Conservation (phyloP, 2,113 vertebrate species). For the Hemiscyllium ocellatum region DNA sequence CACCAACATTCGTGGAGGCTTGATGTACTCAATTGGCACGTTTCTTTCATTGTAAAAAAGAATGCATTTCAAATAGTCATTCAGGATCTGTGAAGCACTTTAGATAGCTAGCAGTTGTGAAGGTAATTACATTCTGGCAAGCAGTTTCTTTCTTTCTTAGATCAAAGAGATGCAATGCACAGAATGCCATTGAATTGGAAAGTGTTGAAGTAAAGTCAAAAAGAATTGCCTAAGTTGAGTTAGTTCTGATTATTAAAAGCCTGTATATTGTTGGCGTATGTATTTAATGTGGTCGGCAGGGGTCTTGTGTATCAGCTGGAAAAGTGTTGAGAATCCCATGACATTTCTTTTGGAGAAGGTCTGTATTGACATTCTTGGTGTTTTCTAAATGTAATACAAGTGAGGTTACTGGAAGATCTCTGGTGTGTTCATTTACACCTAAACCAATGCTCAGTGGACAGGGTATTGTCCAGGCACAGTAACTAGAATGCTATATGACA, state of each 20-base stretch:
- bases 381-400: too few species aligned
- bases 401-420: too few species aligned
- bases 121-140: background rate
- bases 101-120: background rate
- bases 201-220: background rate
- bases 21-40: background rate
- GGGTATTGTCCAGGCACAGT: too few species aligned
- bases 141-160: background rate
- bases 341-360: too few species aligned
- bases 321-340: too few species aligned
- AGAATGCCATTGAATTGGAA: background rate
- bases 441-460: too few species aligned
- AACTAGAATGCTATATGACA: too few species aligned
- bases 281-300: background rate
- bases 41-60: background rate
- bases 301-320: too few species aligned
- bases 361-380: too few species aligned
- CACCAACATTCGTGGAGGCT: background rate
- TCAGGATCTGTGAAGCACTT: background rate
- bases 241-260: background rate
- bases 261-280: background rate
- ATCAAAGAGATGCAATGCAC: background rate
- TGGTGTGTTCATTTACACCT: too few species aligned
- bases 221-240: background rate
- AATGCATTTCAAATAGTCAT: background rate